Evolutionary conservation across 2,797 vertebrate genomes (phyloP), one percentile per base, ranked within the genome.

Genomic region (Clarias pachynema): DNA sequence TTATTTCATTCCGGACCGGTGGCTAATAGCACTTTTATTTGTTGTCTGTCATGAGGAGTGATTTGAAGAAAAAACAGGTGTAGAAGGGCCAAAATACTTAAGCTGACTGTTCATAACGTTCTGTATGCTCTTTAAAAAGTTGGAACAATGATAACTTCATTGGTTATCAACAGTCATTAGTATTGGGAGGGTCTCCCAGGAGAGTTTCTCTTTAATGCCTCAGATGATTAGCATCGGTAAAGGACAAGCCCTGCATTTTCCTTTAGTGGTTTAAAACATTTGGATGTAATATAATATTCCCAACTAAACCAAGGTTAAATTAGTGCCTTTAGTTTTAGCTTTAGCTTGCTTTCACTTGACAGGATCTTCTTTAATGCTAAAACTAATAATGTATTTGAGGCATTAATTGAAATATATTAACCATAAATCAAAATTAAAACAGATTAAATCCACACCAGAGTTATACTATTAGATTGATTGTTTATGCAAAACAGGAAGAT

Each of bases 171-270:
- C 78, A 86, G 81, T 84, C 75, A 74, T 62, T 44, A 10, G 59
- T 86, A 31, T 82, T 84, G 57, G 49, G 78, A 44, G 65, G 83
- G 31, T 53, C 63, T n/a, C 29, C 69, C 57, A 68, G 49, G 12
- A 53, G 12, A 53, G 49, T 63, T 69, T 85, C 57, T 79, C 4
- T 24, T 82, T 56, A 37, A 66, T 6, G 24, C 77, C n/a, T 22
- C 12, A 12, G 29, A 40, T 81, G 44, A 75, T 86, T 79, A 60
- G 82, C 44, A 82, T 86, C 68, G 82, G 57, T 22, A 37, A 24
- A n/a, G 44, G 65, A 69, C 60, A 85, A 65, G 66, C 85, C 82
- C 86, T 31, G 15, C 29, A 31, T 84, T 84, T 84, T 70, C 14
- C 65, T 86, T 82, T 62, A 31, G 74, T 79, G 81, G 81, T 78